phyloP scores from a whole-genome alignment of 2,113 vertebrate species.

The Equus przewalskii region DNA sequence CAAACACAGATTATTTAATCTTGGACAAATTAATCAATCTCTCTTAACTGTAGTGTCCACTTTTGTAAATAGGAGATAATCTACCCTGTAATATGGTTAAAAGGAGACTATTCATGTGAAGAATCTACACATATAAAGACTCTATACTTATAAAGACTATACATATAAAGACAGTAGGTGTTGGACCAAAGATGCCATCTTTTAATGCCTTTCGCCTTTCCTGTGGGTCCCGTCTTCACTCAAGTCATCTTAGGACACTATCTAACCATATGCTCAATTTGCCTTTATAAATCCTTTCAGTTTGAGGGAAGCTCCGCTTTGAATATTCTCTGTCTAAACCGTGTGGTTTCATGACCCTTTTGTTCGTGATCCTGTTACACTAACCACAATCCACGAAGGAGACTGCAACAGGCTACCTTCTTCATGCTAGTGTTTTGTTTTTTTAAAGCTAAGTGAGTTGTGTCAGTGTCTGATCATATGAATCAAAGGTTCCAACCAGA shows the following conservation, averaged over 20 bases:
- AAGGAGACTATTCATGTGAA: not conserved
- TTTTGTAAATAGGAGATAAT: not conserved
- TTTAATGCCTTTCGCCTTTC: not conserved
- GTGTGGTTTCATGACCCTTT: not conserved
- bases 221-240: not conserved
- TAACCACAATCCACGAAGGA: conserved; percentile 67
- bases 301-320: conserved; percentile 40
- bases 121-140: not conserved
- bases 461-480: conserved; percentile 80
- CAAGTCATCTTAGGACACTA: conserved; percentile 70
- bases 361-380: conserved; percentile 62
- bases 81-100: not conserved
- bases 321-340: not conserved
- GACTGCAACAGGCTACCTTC: conserved; percentile 75
- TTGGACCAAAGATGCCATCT: not conserved
- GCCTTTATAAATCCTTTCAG: conserved; percentile 5
- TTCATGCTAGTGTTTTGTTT: conserved; percentile 61
- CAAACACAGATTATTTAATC: not conserved
- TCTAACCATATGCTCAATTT: not conserved
- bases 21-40: not conserved
- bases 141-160: not conserved
- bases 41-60: not conserved
- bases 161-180: not conserved
- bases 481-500: conserved; percentile 86
- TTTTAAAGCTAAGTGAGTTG: conserved; percentile 79